phyloP scores from a whole-genome alignment of 2,888 invertebrate species.

The Nasonia oneida region DNA sequence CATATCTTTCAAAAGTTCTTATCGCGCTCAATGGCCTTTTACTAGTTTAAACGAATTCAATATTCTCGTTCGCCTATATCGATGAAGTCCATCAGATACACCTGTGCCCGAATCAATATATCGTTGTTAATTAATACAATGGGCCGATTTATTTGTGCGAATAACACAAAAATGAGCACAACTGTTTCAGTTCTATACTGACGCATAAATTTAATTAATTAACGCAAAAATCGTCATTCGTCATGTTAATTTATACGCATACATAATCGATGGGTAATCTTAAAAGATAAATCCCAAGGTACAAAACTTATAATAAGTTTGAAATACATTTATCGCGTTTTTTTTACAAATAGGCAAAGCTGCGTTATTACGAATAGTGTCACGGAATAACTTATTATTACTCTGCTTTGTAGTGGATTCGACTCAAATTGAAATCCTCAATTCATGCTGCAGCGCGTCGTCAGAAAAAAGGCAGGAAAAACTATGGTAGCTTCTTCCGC shows the following conservation, averaged over 20 bases:
- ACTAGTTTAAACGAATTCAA: not conserved
- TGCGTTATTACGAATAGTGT: not conserved
- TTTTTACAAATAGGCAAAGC: not conserved
- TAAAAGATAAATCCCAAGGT: no score
- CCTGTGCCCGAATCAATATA: no score
- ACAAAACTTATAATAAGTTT: no score
- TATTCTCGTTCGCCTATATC: not conserved
- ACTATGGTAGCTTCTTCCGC: not conserved
- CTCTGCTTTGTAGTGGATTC: not conserved
- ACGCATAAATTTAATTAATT: no score
- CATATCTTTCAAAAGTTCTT: slow-evolving; percentile 46
- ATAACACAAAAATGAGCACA: no score
- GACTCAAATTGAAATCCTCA: not conserved
- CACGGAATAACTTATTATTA: not conserved
- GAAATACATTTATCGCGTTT: no score
- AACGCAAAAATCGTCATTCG: no score
- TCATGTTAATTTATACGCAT: no score
- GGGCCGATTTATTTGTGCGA: not conserved
- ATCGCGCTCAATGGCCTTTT: slow-evolving; percentile 8
- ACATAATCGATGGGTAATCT: no score
- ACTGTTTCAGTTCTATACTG: no score
- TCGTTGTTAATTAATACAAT: not conserved
- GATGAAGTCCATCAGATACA: not conserved
- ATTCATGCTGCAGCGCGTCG: not conserved
- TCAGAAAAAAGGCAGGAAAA: not conserved